phyloP scores from a whole-genome alignment of 2,797 vertebrate species.

The Agapornis canus region DNA sequence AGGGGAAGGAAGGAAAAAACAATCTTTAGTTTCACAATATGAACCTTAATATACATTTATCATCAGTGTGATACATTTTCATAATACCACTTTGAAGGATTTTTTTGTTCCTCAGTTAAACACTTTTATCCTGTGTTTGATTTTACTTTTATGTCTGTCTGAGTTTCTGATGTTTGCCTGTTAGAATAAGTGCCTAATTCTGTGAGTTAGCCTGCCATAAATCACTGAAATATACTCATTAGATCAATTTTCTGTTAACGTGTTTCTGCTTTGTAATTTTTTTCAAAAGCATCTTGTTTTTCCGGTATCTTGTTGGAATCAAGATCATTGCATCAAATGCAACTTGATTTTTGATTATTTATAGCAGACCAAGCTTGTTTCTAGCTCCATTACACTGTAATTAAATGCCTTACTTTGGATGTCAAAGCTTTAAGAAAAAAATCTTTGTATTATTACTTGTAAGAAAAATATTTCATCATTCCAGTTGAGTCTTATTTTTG shows the following conservation, averaged over 20 bases:
- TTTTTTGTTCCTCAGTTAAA: not conserved
- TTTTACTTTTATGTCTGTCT: not conserved
- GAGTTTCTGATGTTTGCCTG: not conserved
- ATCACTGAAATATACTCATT: not conserved
- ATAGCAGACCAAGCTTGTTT: not conserved
- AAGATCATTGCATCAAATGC: not conserved
- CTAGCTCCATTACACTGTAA: not conserved
- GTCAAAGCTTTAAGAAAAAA: not conserved
- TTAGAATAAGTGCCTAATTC: not conserved
- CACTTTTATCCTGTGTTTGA: not conserved
- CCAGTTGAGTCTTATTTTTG: not conserved
- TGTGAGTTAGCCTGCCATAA: not conserved
- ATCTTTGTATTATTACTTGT: not conserved
- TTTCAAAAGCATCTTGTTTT: not conserved
- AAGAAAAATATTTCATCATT: not conserved
- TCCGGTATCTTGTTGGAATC: not conserved
- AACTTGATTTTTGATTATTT: not conserved
- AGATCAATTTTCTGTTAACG: not conserved
- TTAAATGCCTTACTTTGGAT: not conserved
- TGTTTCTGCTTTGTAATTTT: not conserved
- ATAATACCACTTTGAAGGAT: not conserved
- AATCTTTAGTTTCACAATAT: not conserved
- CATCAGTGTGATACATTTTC: not conserved
- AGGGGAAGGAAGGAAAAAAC: not conserved
- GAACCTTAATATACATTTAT: not conserved